Conservation (phyloP, 1,140 invertebrate species). For the Hypothenemus hampei region DNA sequence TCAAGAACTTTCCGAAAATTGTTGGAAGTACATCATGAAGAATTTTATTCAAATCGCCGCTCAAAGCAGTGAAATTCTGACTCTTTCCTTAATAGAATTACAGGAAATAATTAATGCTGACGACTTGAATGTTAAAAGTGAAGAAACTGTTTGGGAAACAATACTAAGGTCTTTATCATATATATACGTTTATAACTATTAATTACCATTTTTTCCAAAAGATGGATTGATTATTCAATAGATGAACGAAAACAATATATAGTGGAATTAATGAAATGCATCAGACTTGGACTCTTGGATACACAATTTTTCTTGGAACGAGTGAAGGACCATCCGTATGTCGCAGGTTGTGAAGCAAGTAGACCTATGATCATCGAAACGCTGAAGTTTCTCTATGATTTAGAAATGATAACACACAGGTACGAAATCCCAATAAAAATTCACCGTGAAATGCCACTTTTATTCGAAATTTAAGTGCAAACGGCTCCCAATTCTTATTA, state of each 20-base stretch:
- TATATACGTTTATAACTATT: neutral
- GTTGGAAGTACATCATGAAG: conserved; percentile 65
- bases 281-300: conserved; percentile 78
- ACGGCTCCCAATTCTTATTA: conserved; percentile 26
- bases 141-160: conserved; percentile 63
- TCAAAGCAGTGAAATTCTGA: conserved; percentile 66
- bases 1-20: conserved; percentile 60
- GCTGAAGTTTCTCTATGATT: conserved; percentile 66
- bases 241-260: conserved; percentile 41
- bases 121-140: conserved; percentile 64
- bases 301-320: conserved; percentile 72
- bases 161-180: conserved; percentile 49
- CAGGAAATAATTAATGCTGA: conserved; percentile 68
- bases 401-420: conserved; percentile 61
- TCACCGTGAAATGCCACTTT: conserved; percentile 12
- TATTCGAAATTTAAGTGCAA: conserved; percentile 7
- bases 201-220: too few relatives aligned
- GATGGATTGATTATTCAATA: conserved; percentile 54
- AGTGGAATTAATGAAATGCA: conserved; percentile 64
- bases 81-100: conserved; percentile 63
- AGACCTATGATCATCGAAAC: conserved; percentile 70
- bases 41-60: conserved; percentile 67
- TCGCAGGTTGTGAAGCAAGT: conserved; percentile 58
- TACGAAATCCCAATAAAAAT: conserved; percentile 5
- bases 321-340: conserved; percentile 61